phyloP scores from a whole-genome alignment of 1,140 invertebrate genomes.

The Rhagoletis zephyria region DNA sequence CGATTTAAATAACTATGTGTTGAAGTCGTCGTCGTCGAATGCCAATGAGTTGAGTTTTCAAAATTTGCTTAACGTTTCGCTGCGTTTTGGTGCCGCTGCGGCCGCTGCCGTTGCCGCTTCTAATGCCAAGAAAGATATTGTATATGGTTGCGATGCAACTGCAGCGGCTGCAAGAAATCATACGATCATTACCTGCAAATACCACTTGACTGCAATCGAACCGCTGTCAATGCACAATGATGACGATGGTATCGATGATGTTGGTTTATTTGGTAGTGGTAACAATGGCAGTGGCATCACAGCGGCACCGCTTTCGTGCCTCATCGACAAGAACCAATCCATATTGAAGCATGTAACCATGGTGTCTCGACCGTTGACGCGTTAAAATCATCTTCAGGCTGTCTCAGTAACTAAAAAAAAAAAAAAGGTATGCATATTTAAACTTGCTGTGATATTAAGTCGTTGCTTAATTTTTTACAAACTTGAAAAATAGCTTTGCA shows the following conservation, averaged over 20 bases:
- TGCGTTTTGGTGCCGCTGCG: constrained; percentile 25
- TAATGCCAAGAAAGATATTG: constrained; percentile 13
- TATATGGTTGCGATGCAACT: constrained; percentile 15
- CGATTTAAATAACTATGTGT: constrained; percentile 53
- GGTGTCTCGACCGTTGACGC: constrained; percentile 59
- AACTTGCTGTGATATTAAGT: too few relatives aligned
- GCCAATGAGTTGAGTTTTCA: background rate
- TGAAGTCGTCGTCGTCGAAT: background rate
- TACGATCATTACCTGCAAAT: constrained; percentile 61
- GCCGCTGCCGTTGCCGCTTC: constrained; percentile 36
- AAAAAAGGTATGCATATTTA: too few relatives aligned
- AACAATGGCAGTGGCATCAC: constrained; percentile 13
- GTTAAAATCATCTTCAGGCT: constrained; percentile 54
- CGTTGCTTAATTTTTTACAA: too few relatives aligned
- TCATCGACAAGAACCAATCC: constrained; percentile 55
- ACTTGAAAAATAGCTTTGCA: too few relatives aligned
- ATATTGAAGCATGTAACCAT: constrained; percentile 59
- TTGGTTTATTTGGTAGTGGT: constrained; percentile 36
- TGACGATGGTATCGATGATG: background rate
- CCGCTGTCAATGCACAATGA: constrained; percentile 19
- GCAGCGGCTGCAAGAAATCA: constrained; percentile 37
- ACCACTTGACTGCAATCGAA: constrained; percentile 58
- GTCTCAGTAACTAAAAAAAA: background rate
- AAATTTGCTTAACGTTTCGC: background rate
- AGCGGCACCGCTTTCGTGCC: constrained; percentile 52